Base-by-base conservation (phyloP, 2,113 vertebrate genomes). In the Macaca mulatta region DNA sequence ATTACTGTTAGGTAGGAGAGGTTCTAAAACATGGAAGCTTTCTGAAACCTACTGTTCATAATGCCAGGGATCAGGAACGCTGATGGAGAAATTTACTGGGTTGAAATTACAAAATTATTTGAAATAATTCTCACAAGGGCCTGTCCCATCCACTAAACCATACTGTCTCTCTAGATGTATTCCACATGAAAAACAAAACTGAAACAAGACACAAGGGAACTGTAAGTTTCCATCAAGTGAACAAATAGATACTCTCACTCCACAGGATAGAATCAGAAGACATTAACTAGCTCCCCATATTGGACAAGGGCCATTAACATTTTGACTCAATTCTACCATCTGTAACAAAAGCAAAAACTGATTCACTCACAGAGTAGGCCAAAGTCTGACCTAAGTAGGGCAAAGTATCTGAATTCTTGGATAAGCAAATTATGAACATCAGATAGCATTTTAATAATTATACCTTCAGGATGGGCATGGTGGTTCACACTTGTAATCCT, bases 81-180 rank as follows among this genome's bases (percentile, higher is more conserved):
- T 50, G 10, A 74, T 72, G 80, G 30, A 89, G 38, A 87, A 50
- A 89, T 40, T 10, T 57, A 78, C 75, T 75, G n/a, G 25, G 18
- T 74, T 59, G 14, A 84, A 89, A 90, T 77, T 52, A 80, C 3
- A 67, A 25, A 86, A 64, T 35, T 87, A 50, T 92, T 88, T 89
- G 57, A 85, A 81, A 80, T 69, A 96, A 72, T 77, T 96, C 59
- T 45, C 94, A 85, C 64, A 89, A 23, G 40, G 69, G 35, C 25
- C 45, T 89, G 9, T 87, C 40, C 77, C 59, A 84, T 52, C 72
- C 45, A 72, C 35, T 82, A 55, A 40, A 74, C n/a, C 52, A 87
- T 45, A 43, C 45, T 45, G 16, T 52, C 61, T 94, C 45, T 94
- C 59, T 82, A 75, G 40, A 87, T n/a, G 40, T 23, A 90, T 57